Evolutionary conservation across 2,113 vertebrate species (phyloP), one percentile per base, ranked within the genome.

Genomic region (Chiloscyllium plagiosum): DNA sequence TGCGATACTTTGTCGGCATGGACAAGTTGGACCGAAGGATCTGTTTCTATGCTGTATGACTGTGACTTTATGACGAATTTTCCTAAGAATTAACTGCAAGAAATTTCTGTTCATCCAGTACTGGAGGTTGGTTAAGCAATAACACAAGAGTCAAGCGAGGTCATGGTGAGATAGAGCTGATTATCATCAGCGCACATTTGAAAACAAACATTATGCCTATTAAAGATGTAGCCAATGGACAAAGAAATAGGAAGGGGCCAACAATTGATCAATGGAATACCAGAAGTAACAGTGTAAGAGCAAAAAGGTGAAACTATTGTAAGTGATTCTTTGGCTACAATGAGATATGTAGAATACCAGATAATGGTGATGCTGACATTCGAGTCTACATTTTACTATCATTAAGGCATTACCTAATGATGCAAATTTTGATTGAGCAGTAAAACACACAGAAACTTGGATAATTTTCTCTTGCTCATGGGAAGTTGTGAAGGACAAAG

Each of bases 361-460:
- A 68, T 19, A 94, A 69, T 3, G 2, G 26, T 29, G 20, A 37
- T 52, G 66, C 22, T 29, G 42, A 72, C 4, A 72, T 47, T 33
- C 42, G 3, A 37, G 72, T 72, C 8, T 33, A 69, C 24, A 70
- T 29, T 47, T 22, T 94, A 12, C 2, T 17, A 15, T 33, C 29
- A 47, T 42, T 42, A 3, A 26, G 66, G 66, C 69, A 29, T 95
- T 95, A 95, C 94, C 94, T 95, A 50, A 52, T 76, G 22, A 2
- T 95, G 47, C 20, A 72, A 95, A 95, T 1, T 95, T 72, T 20
- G 94, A 52, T 33, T 6, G 19, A 52, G 69, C 6, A 4, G 22
- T 72, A 76, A 95, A 72, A 95, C 94, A 95, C 47, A 95, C 69
- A 29, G 26, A 29, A 72, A 26, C 94, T 70, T 52, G 68, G 29